A percentile compares a stretch with the other conserved stretches of the same genome.
phyloP scores from a whole-genome alignment of 2,797 vertebrate genomes.

The Euthynnus affinis region DNA sequence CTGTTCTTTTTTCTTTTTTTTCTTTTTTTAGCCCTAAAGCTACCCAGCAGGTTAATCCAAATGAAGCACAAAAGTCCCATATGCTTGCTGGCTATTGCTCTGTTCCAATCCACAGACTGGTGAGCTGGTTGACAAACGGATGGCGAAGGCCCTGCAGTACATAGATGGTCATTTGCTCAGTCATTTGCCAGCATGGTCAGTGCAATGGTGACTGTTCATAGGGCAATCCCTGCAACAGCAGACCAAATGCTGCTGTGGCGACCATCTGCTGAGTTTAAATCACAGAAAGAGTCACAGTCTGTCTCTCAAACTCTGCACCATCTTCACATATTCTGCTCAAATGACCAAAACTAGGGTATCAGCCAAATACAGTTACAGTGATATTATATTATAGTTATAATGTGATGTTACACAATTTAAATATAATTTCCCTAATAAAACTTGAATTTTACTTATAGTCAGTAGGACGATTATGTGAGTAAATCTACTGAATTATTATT shows the following conservation, averaged over 20 bases:
- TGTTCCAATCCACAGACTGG: slow-evolving; percentile 15
- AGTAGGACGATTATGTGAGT: slow-evolving; percentile 3
- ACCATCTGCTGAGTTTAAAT: slow-evolving; percentile 71
- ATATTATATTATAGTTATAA: neutral
- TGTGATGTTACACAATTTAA: neutral
- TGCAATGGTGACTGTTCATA: slow-evolving; percentile 56
- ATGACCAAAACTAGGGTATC: neutral
- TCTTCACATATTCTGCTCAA: slow-evolving; percentile 34
- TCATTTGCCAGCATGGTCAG: slow-evolving; percentile 46
- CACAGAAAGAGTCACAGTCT: slow-evolving; percentile 57
- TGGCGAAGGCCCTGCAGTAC: slow-evolving; percentile 16
- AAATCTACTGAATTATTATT: neutral
- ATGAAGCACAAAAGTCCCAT: too few species aligned
- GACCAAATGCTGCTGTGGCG: slow-evolving; percentile 69
- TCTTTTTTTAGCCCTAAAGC: neutral
- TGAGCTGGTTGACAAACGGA: slow-evolving; percentile 43
- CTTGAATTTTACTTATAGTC: too few species aligned
- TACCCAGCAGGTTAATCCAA: too few species aligned
- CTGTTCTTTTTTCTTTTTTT: neutral
- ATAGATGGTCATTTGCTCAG: slow-evolving; percentile 41
- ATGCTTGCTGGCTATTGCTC: slow-evolving; percentile 26
- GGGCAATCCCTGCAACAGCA: slow-evolving; percentile 57
- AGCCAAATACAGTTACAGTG: neutral
- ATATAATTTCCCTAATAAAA: neutral
- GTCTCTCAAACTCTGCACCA: slow-evolving; percentile 50